These are phyloP conservation scores for Montipora capitata DNA, from an alignment of 92 coral and sea anemone genomes.

Conservation along the genomic window DNA sequence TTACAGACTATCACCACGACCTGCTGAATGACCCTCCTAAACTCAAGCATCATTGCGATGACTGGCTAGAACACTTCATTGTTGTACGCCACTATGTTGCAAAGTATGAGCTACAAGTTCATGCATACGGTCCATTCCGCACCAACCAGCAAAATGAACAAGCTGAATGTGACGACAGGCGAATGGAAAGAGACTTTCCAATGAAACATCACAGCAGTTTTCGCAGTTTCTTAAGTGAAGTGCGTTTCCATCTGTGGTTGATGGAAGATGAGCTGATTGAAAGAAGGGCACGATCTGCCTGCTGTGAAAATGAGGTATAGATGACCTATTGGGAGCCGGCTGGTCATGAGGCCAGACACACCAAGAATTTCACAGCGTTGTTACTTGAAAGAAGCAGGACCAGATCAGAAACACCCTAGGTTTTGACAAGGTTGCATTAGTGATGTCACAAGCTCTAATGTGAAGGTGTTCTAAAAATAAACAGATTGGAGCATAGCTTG, in stretches of 20 bases:
- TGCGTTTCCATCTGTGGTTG: slow-evolving; percentile 80
- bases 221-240: slow-evolving; percentile 78
- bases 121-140: slow-evolving; percentile 95
- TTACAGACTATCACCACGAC: slow-evolving; percentile 60
- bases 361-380: too few species aligned
- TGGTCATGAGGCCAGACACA: neutral
- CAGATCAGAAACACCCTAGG: too few species aligned
- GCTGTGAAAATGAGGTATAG: slow-evolving; percentile 54
- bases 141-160: slow-evolving; percentile 31
- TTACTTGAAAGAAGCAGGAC: too few species aligned
- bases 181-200: slow-evolving; percentile 89
- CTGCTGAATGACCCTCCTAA: slow-evolving; percentile 66
- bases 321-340: neutral
- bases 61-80: slow-evolving; percentile 79
- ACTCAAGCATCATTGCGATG: slow-evolving; percentile 40
- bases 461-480: too few species aligned
- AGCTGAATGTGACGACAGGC: slow-evolving; percentile 41
- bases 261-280: slow-evolving; percentile 86
- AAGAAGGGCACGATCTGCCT: slow-evolving; percentile 38
- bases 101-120: slow-evolving; percentile 85
- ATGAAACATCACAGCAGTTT: slow-evolving; percentile 53
- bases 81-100: slow-evolving; percentile 86
- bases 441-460: too few species aligned
- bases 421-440: too few species aligned
- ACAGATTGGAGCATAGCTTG: too few species aligned